Evolutionary conservation across 2,888 invertebrate species (phyloP), one percentile per base, ranked within the genome.

Genomic region (Harpagoxenus sublaevis): DNA sequence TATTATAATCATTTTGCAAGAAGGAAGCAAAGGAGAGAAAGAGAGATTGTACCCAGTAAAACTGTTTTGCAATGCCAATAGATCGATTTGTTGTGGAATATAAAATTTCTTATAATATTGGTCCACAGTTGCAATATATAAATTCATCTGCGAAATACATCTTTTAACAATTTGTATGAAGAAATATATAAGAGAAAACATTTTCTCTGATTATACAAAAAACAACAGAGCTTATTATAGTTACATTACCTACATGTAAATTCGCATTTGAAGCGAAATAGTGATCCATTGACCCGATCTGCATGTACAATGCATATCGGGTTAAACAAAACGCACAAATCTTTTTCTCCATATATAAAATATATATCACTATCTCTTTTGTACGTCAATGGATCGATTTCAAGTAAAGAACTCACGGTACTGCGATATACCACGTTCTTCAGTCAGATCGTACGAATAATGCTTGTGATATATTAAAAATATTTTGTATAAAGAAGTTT

Each of bases 401-500:
- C 71, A 23, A 62, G 48, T 81, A 81, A 66, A 71, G 68, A 53
- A 82, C 83, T 55, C 71, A 60, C n/a, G 10, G 23, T 42, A 53
- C 28, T 12, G 66, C 48, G 28, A 65, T 39, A 65, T 39, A 63
- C 39, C 63, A 63, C 9, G 65, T 89, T 85, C 83, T 86, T 85
- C 85, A 90, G 88, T 89, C 86, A 86, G 60, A 86, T 75, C 84
- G 74, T 88, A 89, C 78, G 83, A 92, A 91, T 90, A 92, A 88
- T 90, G 89, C 88, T 92, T 91, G 89, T 89, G 91, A 92, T 92
- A 89, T 92, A 90, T 91, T 89, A 92, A 92, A 91, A 92, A 89
- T 82, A 87, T 92, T 48, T 91, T 90, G 91, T 93, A 92, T 92
- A 93, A 93, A 94, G 87, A 93, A 91, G 91, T 92, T 92, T 91